Percentiles rank a stretch among this genome's conserved stretches.
These are phyloP conservation scores for Chroicocephalus ridibundus DNA, from an alignment of 2,113 vertebrate genomes.

Conservation along the genomic window DNA sequence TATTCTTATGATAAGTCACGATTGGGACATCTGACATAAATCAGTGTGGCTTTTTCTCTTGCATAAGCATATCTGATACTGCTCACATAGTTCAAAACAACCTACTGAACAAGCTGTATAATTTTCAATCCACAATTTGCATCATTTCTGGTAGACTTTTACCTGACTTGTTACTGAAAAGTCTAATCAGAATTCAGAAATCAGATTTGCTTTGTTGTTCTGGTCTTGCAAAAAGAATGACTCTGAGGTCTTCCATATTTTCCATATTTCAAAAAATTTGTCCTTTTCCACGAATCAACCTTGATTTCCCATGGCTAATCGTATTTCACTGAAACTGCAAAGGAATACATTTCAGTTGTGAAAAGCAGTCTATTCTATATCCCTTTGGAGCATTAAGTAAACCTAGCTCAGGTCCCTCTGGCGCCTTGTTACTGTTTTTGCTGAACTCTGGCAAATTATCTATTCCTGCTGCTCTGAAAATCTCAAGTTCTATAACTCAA, in stretches of 20 bases:
- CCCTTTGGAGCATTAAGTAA: neutral
- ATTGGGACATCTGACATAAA: neutral
- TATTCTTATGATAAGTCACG: neutral
- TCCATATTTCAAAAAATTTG: neutral
- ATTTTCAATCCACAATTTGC: neutral
- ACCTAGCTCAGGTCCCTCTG: neutral
- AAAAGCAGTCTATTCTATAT: neutral
- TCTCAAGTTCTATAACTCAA: neutral
- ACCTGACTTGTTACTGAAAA: neutral
- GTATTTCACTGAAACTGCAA: neutral
- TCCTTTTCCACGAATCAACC: neutral
- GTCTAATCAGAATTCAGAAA: neutral
- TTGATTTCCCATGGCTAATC: neutral
- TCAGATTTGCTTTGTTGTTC: neutral
- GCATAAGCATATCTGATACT: neutral
- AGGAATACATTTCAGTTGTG: neutral
- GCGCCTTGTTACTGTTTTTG: neutral
- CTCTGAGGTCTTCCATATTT: neutral
- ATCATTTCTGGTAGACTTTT: neutral
- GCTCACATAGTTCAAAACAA: neutral
- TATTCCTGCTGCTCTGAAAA: neutral
- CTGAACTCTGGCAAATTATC: neutral
- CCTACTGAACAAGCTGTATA: neutral
- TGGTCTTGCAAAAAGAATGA: neutral
- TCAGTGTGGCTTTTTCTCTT: neutral